Percentiles rank a stretch among this genome's conserved stretches.
Evolutionary conservation across 2,113 vertebrate genomes (phyloP).

Genomic region (Corynorhinus townsendii): DNA sequence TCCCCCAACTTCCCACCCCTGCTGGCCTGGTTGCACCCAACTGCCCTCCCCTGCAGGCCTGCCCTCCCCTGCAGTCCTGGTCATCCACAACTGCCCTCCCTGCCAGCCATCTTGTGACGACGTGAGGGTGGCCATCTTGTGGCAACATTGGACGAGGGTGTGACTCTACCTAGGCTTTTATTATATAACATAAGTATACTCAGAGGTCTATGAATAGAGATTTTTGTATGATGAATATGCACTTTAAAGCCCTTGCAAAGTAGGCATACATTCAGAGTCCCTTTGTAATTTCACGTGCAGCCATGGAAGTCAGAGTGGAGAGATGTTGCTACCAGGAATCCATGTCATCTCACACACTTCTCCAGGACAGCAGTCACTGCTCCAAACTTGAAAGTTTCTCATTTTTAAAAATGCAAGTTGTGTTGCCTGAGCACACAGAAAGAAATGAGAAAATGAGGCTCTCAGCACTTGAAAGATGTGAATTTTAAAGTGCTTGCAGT

Average conservation of each 20-base stretch:
- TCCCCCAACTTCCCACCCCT: too few relatives aligned
- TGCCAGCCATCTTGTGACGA: too few relatives aligned
- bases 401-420: neutral
- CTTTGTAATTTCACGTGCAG: neutral
- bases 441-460: neutral
- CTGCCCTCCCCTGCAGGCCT: too few relatives aligned
- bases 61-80: too few relatives aligned
- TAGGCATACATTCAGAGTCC: neutral
- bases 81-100: too few relatives aligned
- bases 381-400: slow-evolving; percentile 20
- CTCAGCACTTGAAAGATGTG: neutral
- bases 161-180: too few relatives aligned
- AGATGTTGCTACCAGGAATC: neutral
- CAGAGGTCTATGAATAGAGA: neutral
- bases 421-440: neutral
- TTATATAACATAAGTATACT: neutral
- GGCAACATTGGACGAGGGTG: too few relatives aligned
- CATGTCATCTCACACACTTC: neutral
- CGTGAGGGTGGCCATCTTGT: too few relatives aligned
- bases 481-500: neutral
- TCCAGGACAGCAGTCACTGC: neutral
- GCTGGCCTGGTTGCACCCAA: too few relatives aligned
- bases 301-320: neutral
- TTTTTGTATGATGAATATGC: neutral
- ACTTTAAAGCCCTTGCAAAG: neutral